Conservation (phyloP, 2,888 invertebrate species). For the Nomada ferruginata region DNA sequence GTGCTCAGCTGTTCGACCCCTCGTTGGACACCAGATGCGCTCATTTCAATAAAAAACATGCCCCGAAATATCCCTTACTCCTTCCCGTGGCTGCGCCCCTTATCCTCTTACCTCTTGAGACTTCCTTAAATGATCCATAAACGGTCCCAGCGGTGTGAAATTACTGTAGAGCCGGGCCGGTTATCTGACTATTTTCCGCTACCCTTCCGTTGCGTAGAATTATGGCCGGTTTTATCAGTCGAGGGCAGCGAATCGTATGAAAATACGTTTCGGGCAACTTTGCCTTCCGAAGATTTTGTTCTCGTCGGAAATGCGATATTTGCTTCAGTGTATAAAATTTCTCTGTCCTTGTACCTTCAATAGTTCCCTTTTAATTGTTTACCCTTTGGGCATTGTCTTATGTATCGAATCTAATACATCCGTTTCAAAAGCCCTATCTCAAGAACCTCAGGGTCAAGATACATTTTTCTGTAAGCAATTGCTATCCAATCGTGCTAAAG, state of each 20-base stretch:
- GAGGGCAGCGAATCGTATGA: constrained; percentile 29
- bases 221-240: constrained; percentile 35
- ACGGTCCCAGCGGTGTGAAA: constrained; percentile 60
- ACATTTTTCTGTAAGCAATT: no score
- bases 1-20: constrained; percentile 72
- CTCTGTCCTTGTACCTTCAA: no score
- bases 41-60: constrained; percentile 75
- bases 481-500: neutral
- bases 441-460: no score
- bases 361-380: no score
- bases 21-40: constrained; percentile 74
- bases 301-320: no score
- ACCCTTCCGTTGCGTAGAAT: constrained; percentile 30
- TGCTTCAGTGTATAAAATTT: no score
- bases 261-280: constrained; percentile 32
- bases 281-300: no score
- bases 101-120: constrained; percentile 60
- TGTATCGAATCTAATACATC: no score
- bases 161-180: constrained; percentile 55
- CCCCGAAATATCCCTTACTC: constrained; percentile 64
- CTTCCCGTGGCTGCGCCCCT: constrained; percentile 29
- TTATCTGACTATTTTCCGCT: constrained; percentile 52
- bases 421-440: no score
- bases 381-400: no score
- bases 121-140: constrained; percentile 71